A percentile compares a stretch with the other conserved stretches of the same genome.
Evolutionary conservation across 2,888 invertebrate genomes (phyloP).

Genomic region (Caenorhabditis japonica): DNA sequence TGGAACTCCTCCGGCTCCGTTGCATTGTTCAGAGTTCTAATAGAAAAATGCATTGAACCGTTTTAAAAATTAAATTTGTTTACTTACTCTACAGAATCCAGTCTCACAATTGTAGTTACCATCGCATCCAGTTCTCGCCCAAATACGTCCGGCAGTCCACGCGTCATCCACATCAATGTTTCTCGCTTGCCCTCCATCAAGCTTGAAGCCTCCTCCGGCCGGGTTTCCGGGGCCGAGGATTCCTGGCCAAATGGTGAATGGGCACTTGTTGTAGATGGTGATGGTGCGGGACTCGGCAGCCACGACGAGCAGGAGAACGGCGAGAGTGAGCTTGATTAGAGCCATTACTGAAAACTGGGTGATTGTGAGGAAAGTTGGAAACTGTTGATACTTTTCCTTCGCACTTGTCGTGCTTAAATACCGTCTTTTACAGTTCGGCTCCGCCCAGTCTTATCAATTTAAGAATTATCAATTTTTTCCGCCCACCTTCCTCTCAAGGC

Average conservation of each 20-base stretch:
- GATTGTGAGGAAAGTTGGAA: too few species aligned
- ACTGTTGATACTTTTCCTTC: too few species aligned
- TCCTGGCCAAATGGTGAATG: conserved; percentile 71
- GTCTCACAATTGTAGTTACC: conserved; percentile 68
- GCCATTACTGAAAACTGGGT: conserved; percentile 31
- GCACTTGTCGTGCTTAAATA: too few species aligned
- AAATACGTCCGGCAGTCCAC: conserved; percentile 67
- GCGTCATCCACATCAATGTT: conserved; percentile 60
- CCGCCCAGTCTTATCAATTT: too few species aligned
- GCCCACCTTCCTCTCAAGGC: too few species aligned
- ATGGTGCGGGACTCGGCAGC: conserved; percentile 37
- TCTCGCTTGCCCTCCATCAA: conserved; percentile 55
- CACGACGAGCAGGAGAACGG: conserved; percentile 27
- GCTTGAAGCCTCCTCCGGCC: conserved; percentile 65
- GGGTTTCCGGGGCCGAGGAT: conserved; percentile 60
- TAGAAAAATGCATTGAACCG: too few species aligned
- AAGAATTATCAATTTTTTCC: too few species aligned
- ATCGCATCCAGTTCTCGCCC: conserved; percentile 70
- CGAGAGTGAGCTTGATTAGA: conserved; percentile 22
- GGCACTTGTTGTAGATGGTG: conserved; percentile 68
- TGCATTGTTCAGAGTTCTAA: conserved; percentile 74
- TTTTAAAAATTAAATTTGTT: too few species aligned
- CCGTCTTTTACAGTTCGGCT: too few species aligned
- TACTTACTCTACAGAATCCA: conserved; percentile 62
- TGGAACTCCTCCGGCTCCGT: conserved; percentile 78